Conservation (phyloP, 2,113 vertebrate species). For the Pseudorasbora parva region DNA sequence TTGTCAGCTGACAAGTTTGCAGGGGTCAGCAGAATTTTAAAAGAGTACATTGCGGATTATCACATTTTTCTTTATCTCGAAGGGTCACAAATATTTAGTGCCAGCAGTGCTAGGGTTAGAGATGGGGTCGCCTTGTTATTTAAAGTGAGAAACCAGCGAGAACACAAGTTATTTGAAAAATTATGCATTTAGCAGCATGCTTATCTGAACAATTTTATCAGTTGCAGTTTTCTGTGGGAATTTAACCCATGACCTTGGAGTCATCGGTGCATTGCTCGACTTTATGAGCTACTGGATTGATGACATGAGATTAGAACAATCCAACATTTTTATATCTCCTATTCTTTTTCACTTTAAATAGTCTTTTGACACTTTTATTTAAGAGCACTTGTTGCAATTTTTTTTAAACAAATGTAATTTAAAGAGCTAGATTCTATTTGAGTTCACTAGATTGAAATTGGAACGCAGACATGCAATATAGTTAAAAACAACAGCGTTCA, state of each 20-base stretch:
- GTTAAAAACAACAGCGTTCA: not conserved
- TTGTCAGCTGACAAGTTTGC: slow-evolving; percentile 58
- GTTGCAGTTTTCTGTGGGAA: not conserved
- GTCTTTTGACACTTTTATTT: not conserved
- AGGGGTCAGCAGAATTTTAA: slow-evolving; percentile 51
- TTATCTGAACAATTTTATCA: not conserved
- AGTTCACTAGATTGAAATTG: not conserved
- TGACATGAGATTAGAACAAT: not conserved
- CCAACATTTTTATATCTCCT: not conserved
- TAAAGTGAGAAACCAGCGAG: not conserved
- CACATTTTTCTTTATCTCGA: not conserved
- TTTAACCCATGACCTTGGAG: not conserved
- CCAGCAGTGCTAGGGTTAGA: not conserved
- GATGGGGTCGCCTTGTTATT: not conserved
- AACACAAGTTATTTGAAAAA: slow-evolving; percentile 15
- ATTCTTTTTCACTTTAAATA: not conserved
- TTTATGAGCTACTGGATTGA: not conserved
- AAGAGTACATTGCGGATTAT: not conserved
- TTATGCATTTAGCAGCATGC: not conserved
- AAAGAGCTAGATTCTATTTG: not conserved
- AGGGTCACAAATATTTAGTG: not conserved
- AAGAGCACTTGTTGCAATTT: not conserved
- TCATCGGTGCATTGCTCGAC: not conserved
- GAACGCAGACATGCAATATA: not conserved
- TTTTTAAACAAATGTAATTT: not conserved